Evolutionary conservation across 35 echinoderm and acorn worm species (phyloP).

Genomic region (Acanthaster planci): DNA sequence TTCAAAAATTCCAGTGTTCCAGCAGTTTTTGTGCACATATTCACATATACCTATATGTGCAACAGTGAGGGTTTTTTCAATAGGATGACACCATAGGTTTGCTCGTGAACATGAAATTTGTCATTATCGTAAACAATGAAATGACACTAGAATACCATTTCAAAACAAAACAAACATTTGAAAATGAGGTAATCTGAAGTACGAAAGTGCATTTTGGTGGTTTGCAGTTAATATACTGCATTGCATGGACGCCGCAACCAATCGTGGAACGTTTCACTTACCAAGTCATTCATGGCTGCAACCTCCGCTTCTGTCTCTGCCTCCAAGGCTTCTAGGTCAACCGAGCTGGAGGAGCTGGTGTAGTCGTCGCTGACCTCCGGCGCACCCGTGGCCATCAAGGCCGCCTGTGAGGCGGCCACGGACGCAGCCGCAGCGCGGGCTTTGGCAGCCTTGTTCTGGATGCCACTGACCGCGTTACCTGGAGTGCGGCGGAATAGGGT

Average conservation of each 20-base stretch:
- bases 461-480: conserved; percentile 71
- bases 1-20: no score
- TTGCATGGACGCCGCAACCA: background rate
- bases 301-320: conserved; percentile 31
- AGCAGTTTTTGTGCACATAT: no score
- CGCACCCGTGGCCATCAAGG: conserved; percentile 8
- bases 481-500: background rate
- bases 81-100: background rate
- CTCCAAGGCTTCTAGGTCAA: conserved; percentile 27
- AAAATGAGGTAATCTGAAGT: no score
- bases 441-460: conserved; percentile 37
- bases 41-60: no score
- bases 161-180: no score
- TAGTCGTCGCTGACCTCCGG: background rate
- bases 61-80: no score
- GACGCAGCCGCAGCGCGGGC: conserved; percentile 34
- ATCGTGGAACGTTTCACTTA: background rate
- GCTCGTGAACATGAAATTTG: no score
- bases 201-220: no score
- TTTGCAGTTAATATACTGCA: no score
- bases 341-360: background rate
- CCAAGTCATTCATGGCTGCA: conserved; percentile 62
- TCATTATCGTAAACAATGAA: no score
- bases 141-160: no score
- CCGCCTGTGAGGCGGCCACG: background rate